Evolutionary conservation across 1,140 invertebrate genomes (phyloP), one percentile per base, ranked within the genome.

Genomic region (Nasonia vitripennis): DNA sequence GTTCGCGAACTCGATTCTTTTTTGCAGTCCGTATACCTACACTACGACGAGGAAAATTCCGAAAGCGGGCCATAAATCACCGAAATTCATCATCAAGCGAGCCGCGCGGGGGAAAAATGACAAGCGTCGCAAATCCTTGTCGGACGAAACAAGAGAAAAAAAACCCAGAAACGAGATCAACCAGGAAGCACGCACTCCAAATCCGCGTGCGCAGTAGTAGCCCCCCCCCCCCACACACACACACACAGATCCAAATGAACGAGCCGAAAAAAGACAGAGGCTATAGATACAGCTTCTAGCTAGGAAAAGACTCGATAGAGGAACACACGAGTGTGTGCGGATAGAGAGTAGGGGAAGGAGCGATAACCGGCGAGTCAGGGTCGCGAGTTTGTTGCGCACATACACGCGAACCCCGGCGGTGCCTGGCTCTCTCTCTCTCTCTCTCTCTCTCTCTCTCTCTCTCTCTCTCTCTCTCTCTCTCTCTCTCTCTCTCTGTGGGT

Each of bases 291-390:
- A 67, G n/a, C 17, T 67, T n/a, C 12, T n/a, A 71, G 23, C 9
- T 71, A 27, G 31, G 68, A 71, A 71, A 34, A 71, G 23, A 71
- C 12, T 9, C 31, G 3, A 71, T 71, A 20, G 20, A 62, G 20
- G 27, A 34, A 34, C 68, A 71, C 68, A 70, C 68, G 11, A 70
- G 14, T 31, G 17, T 45, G 10, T 55, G 17, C 3, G 31, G 37
- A 78, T 20, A 23, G 77, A 71, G 77, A 78, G 77, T 37, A 31
- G 48, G 45, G 48, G 77, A 51, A 31, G 48, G 48, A 45, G 77
- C 77, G 77, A 78, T 78, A 78, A 78, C 77, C 48, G 41, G 41
- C 20, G 77, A 78, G 77, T 78, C 77, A 78, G 45, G 77, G 77
- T 71, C 68, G 68, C 68, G 23, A 23, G 68, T 71, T 27, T 31